phyloP scores from a whole-genome alignment of 2,113 vertebrate genomes.

The Vimba vimba region DNA sequence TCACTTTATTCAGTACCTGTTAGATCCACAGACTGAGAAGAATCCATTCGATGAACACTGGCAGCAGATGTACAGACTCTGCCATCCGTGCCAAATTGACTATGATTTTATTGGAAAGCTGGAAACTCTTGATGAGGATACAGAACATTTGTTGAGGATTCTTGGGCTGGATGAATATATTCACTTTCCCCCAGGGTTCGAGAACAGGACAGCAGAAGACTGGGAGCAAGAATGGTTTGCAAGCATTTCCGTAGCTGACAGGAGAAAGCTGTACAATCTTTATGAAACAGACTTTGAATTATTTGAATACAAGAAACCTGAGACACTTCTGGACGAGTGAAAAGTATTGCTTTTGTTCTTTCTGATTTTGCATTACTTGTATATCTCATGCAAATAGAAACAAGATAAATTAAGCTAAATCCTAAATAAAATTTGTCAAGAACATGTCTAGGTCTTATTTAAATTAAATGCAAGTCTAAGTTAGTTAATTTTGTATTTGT shows the following conservation, averaged over 20 bases:
- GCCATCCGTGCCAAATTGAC: conserved; percentile 92
- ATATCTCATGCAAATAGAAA: no score
- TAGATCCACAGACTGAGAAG: conserved; percentile 75
- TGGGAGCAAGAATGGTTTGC: conserved; percentile 90
- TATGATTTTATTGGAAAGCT: conserved; percentile 84
- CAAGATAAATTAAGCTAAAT: no score
- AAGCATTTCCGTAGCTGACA: conserved; percentile 80
- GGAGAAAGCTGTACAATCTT: conserved; percentile 86
- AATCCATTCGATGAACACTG: conserved; percentile 73
- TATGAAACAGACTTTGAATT: conserved; percentile 90
- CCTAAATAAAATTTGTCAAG: no score
- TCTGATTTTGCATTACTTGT: not conserved
- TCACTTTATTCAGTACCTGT: conserved; percentile 89
- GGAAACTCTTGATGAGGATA: no score
- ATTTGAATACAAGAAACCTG: conserved; percentile 90
- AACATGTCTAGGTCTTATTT: no score
- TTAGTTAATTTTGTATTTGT: no score
- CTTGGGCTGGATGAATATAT: conserved; percentile 84
- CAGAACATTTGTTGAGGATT: no score
- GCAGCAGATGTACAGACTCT: conserved; percentile 82
- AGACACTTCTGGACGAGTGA: conserved; percentile 75
- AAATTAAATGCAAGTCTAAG: no score
- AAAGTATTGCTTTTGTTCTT: no score
- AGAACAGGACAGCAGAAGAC: conserved; percentile 72
- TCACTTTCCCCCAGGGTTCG: conserved; percentile 83